Evolutionary conservation across 1,140 invertebrate species (phyloP), one percentile per base, ranked within the genome.

Genomic region (Trichogramma pretiosum): DNA sequence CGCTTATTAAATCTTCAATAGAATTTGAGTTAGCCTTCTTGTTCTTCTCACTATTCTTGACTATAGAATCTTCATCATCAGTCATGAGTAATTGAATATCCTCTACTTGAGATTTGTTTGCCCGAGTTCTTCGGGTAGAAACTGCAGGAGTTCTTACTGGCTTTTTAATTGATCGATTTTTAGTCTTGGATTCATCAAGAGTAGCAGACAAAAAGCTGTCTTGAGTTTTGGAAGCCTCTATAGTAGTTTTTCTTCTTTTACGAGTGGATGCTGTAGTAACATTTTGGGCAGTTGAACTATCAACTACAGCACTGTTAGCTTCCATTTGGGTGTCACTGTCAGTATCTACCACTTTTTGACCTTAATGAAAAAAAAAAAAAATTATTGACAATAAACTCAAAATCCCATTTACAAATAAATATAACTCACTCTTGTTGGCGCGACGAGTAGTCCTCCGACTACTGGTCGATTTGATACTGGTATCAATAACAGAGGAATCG

Each of bases 1-100:
- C 43, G 33, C 35, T 54, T 24, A 50, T 40, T 11, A 47, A 35
- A 44, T 47, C 26, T 16, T 46, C 28, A n/a, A 32, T 38, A 24
- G n/a, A n/a, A n/a, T n/a, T n/a, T n/a, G 3, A 3, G 30, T 33
- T 38, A 43, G n/a, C 7, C 21, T n/a, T 33, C 34, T 47, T 28
- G 8, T 38, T 38, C 44, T 18, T 47, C 5, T 8, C 13, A 23
- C 14, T 44, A 22, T n/a, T 45, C 21, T 44, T 45, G 23, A 8
- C 18, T 26, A 33, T 35, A 17, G 11, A 30, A 32, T 42, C 46
- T 28, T 47, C 52, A 43, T 50, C 39, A 10, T 47, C 44, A 14
- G 34, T 47, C 2, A 47, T 30, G 11, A 47, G 33, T 23, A 34
- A 46, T 48, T 30, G 26, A 21, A 10, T 4, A 13, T 49, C 37